These are phyloP conservation scores for Sylvia atricapilla DNA, from an alignment of 2,113 vertebrate species.

Conservation along the genomic window DNA sequence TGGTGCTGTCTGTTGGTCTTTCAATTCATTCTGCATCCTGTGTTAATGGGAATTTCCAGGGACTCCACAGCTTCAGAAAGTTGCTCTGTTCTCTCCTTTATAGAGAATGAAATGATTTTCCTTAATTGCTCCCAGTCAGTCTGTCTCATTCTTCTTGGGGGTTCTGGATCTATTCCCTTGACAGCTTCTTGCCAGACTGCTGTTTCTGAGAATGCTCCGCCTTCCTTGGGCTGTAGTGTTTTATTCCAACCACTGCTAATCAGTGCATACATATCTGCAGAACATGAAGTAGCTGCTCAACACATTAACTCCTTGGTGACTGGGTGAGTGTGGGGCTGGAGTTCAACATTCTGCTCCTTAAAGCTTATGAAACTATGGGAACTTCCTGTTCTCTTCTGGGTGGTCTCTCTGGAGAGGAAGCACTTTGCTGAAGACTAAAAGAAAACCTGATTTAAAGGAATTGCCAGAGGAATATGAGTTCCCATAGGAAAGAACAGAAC, in stretches of 20 bases:
- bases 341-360: background rate
- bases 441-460: background rate
- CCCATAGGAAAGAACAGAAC: background rate
- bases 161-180: conserved; percentile 60
- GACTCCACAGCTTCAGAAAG: background rate
- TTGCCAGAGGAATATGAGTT: background rate
- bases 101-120: background rate
- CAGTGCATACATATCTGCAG: conserved; percentile 7
- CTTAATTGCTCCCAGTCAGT: conserved; percentile 41
- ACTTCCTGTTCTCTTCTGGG: background rate
- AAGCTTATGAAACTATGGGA: background rate
- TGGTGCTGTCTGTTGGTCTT: background rate
- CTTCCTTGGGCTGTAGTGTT: conserved; percentile 18
- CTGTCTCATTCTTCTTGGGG: conserved; percentile 40
- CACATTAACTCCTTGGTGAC: conserved; percentile 28
- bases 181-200: conserved; percentile 49
- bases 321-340: background rate
- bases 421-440: background rate
- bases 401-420: conserved; percentile 4
- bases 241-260: conserved; percentile 48
- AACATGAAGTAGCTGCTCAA: conserved; percentile 24
- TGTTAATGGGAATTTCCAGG: background rate
- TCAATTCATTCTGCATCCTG: background rate
- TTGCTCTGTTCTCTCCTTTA: background rate
- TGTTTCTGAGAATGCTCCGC: conserved; percentile 47